Evolutionary conservation across 2,113 vertebrate genomes (phyloP).

Genomic region (Cryptotis parvus): DNA sequence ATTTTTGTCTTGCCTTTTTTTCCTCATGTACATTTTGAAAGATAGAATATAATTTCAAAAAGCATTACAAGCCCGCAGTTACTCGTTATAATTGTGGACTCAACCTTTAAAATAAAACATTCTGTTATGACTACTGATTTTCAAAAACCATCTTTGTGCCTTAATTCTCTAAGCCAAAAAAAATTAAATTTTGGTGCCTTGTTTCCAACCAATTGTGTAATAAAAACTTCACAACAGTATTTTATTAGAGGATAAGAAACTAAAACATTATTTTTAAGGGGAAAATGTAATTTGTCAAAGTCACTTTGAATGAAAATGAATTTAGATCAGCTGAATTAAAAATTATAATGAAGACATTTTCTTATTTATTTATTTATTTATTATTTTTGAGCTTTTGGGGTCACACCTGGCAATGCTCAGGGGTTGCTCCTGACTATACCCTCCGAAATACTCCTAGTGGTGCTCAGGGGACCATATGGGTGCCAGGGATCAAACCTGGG

Average conservation of each 20-base stretch:
- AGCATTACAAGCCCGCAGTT: background rate
- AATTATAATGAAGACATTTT: background rate
- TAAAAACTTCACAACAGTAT: background rate
- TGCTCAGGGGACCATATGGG: too few relatives aligned
- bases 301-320: conserved; percentile 13
- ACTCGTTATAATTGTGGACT: background rate
- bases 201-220: background rate
- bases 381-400: too few relatives aligned
- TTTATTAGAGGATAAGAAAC: conserved; percentile 8
- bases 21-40: background rate
- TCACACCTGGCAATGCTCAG: too few relatives aligned
- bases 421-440: too few relatives aligned
- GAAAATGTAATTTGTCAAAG: background rate
- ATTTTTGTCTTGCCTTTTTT: background rate
- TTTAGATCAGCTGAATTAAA: background rate
- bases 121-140: background rate
- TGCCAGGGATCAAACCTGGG: too few relatives aligned
- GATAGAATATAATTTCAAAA: conserved; percentile 46
- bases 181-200: background rate
- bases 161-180: conserved; percentile 30
- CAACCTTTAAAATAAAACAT: background rate
- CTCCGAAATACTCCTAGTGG: too few relatives aligned
- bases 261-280: background rate
- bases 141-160: background rate
- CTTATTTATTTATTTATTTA: too few relatives aligned